Conservation (phyloP, 2,113 vertebrate species). For the Gymnobelideus leadbeateri region DNA sequence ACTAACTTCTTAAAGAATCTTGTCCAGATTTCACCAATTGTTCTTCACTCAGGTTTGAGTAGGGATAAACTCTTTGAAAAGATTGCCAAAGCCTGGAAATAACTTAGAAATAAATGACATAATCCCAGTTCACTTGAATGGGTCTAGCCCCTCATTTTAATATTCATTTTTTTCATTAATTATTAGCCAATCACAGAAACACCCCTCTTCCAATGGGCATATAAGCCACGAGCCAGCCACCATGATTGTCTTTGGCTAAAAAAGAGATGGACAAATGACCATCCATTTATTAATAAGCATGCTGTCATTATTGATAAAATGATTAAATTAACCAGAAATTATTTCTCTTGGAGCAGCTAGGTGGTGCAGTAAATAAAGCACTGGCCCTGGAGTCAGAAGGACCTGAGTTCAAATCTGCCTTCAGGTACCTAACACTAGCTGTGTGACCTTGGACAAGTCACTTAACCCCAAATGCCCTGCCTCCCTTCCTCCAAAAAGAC, state of each 20-base stretch:
- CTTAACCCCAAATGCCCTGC: too few relatives aligned
- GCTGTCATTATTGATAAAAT: not conserved
- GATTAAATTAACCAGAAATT: not conserved
- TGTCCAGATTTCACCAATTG: too few relatives aligned
- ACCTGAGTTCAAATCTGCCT: too few relatives aligned
- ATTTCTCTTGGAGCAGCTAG: not conserved
- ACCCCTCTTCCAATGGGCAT: not conserved
- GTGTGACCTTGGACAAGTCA: too few relatives aligned
- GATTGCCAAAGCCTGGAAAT: not conserved
- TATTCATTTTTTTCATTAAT: not conserved
- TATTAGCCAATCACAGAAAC: not conserved
- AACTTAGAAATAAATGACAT: not conserved
- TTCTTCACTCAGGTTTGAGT: too few relatives aligned
- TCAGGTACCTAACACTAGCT: too few relatives aligned
- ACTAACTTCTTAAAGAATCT: too few relatives aligned
- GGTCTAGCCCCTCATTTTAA: not conserved
- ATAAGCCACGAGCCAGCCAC: not conserved
- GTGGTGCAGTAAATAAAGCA: too few relatives aligned
- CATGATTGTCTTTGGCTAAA: not conserved
- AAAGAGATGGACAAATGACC: too few relatives aligned
- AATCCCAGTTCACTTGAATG: not conserved
- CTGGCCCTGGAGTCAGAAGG: too few relatives aligned
- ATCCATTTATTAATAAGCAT: not conserved
- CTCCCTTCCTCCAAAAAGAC: too few relatives aligned
- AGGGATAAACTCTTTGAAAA: too few relatives aligned